These are phyloP conservation scores for Allobates femoralis DNA, from an alignment of 2,797 vertebrate genomes.

Conservation along the genomic window DNA sequence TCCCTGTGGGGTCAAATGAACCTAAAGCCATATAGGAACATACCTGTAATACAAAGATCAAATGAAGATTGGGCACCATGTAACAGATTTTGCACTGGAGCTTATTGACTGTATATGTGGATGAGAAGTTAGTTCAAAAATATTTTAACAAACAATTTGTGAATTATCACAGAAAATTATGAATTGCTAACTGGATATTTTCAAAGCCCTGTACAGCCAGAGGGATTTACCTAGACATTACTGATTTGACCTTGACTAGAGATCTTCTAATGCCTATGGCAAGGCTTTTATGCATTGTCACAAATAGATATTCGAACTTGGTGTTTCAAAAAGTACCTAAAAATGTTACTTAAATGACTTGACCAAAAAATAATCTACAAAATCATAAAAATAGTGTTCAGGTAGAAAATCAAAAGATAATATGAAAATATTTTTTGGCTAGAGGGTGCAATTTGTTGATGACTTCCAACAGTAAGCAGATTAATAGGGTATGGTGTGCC, in stretches of 20 bases:
- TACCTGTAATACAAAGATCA: background rate
- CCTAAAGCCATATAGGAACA: background rate
- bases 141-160: too few species aligned
- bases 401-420: background rate
- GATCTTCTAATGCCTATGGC: background rate
- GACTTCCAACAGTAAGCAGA: background rate
- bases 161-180: too few species aligned
- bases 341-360: too few species aligned
- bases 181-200: too few species aligned
- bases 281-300: background rate
- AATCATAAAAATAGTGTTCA: background rate
- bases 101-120: too few species aligned
- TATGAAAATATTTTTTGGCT: background rate
- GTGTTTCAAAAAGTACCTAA: too few species aligned
- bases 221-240: background rate
- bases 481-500: background rate
- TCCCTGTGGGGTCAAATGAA: background rate
- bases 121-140: too few species aligned
- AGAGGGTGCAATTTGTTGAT: constrained; percentile 16
- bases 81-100: too few species aligned
- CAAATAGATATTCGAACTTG: too few species aligned
- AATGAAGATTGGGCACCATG: background rate
- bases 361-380: background rate
- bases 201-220: too few species aligned
- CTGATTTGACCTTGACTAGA: background rate